Percentiles rank a stretch among this genome's conserved stretches.
Evolutionary conservation across 2,797 vertebrate species (phyloP).

Genomic region (Urosaurus nigricauda): DNA sequence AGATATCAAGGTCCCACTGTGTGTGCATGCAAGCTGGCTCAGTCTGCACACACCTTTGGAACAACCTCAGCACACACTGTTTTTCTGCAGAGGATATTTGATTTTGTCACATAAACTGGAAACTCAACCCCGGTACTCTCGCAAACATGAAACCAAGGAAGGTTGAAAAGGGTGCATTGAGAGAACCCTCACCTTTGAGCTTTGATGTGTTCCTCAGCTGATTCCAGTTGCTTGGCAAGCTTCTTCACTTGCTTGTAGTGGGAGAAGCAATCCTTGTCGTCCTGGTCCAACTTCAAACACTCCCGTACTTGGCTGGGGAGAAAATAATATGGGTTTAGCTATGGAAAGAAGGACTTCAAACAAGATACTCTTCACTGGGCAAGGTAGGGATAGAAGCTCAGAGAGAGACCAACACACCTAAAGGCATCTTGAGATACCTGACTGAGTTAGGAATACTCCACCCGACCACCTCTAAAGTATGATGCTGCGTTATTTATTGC

Average conservation of each 20-base stretch:
- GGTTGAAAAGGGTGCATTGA: neutral
- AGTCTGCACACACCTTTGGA: too few relatives aligned
- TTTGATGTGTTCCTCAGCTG: constrained; percentile 83
- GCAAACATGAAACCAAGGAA: neutral
- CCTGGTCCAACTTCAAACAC: constrained; percentile 88
- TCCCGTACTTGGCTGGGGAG: constrained; percentile 83
- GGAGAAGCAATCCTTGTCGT: constrained; percentile 86
- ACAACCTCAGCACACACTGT: too few relatives aligned
- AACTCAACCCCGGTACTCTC: too few relatives aligned
- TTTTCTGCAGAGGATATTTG: neutral
- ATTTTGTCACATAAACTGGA: too few relatives aligned
- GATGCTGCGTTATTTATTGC: neutral
- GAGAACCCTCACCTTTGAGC: constrained; percentile 76
- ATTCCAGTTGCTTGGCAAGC: constrained; percentile 86
- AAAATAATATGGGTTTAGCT: neutral
- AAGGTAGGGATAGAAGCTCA: neutral
- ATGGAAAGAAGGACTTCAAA: too few relatives aligned
- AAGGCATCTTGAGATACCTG: neutral
- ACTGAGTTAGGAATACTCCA: neutral
- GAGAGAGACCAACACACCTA: neutral
- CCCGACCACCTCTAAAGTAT: neutral
- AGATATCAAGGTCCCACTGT: too few relatives aligned
- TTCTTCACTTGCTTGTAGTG: constrained; percentile 90
- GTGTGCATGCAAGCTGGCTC: neutral
- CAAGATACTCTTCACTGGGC: neutral